Percentiles rank a stretch among this genome's conserved stretches.
Evolutionary conservation across 2,888 invertebrate species (phyloP).

Genomic region (Carcina quercana): DNA sequence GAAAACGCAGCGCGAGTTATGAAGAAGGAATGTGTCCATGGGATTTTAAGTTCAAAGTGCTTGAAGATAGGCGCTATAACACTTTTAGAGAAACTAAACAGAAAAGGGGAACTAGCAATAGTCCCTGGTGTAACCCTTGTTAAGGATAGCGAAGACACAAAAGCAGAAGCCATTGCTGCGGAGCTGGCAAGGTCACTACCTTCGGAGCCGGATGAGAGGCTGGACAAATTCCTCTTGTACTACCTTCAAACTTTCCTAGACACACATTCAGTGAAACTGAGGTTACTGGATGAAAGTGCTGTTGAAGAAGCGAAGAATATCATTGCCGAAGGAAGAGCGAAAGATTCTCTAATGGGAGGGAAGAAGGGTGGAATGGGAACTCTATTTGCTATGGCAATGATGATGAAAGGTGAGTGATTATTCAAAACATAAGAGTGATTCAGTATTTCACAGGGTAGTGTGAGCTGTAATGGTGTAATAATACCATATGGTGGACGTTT

Average conservation of each 20-base stretch:
- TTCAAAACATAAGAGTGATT: too few relatives aligned
- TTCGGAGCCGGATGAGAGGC: slow-evolving; percentile 79
- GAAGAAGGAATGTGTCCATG: slow-evolving; percentile 40
- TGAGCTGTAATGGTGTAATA: too few relatives aligned
- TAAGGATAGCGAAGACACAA: slow-evolving; percentile 76
- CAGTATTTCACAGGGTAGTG: too few relatives aligned
- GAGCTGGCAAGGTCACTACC: slow-evolving; percentile 82
- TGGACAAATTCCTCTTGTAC: slow-evolving; percentile 81
- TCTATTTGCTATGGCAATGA: slow-evolving; percentile 70
- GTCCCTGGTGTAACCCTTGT: slow-evolving; percentile 74
- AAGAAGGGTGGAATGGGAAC: slow-evolving; percentile 63
- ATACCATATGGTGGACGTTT: too few relatives aligned
- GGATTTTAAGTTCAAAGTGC: slow-evolving; percentile 39
- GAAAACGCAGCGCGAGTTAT: slow-evolving; percentile 23
- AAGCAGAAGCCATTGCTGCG: slow-evolving; percentile 65
- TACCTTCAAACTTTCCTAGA: slow-evolving; percentile 80
- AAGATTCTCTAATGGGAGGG: slow-evolving; percentile 41
- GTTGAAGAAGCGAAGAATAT: slow-evolving; percentile 68
- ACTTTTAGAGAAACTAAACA: slow-evolving; percentile 36
- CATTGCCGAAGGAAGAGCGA: slow-evolving; percentile 53
- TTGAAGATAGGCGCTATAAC: slow-evolving; percentile 42
- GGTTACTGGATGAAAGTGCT: slow-evolving; percentile 75
- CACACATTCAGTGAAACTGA: slow-evolving; percentile 80
- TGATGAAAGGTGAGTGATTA: slow-evolving; percentile 77
- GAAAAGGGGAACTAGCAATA: slow-evolving; percentile 37